Conservation (phyloP, 1,140 invertebrate genomes). For the Lasioglossum albipes region DNA sequence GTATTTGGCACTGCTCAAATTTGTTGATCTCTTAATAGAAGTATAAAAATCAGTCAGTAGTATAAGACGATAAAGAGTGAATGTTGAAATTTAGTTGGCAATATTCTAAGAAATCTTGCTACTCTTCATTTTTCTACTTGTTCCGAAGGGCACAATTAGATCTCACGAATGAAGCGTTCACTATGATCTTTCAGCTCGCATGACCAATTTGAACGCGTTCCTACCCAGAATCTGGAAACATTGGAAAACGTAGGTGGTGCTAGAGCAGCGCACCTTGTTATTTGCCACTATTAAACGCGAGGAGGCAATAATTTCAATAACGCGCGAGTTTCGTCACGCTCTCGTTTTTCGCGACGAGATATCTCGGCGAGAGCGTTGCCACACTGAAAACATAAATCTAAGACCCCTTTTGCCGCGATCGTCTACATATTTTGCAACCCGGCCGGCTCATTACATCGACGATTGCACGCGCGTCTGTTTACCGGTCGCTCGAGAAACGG, state of each 20-base stretch:
- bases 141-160: no score
- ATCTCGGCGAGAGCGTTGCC: constrained; percentile 10
- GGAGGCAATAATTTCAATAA: constrained; percentile 37
- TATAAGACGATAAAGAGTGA: no score
- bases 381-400: constrained; percentile 48
- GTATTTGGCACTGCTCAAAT: no score
- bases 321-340: constrained; percentile 18
- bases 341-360: background rate
- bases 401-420: constrained; percentile 24
- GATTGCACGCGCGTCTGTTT: constrained; percentile 35
- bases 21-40: no score
- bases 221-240: no score
- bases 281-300: constrained; percentile 1
- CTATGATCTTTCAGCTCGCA: no score
- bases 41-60: no score
- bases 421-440: constrained; percentile 45
- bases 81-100: no score
- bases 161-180: no score
- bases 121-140: no score
- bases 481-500: constrained; percentile 4
- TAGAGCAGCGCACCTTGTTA: background rate
- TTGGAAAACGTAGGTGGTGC: background rate
- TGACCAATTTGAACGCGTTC: no score
- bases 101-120: no score
- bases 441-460: constrained; percentile 16